Conservation (phyloP, 2,113 vertebrate genomes). For the Eptatretus burgeri region DNA sequence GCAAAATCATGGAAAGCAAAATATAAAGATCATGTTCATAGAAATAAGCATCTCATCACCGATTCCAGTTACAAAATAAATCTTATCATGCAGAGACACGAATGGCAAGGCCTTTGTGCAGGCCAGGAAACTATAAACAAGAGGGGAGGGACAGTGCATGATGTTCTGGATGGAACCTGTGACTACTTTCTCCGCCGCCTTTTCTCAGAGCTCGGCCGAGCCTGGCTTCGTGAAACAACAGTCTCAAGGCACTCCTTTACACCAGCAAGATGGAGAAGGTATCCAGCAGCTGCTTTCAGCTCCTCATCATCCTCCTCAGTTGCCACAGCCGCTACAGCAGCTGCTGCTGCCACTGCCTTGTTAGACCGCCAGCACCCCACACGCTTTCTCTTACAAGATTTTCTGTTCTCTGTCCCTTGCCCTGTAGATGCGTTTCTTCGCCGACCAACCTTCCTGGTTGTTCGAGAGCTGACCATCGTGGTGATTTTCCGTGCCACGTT, state of each 20-base stretch:
- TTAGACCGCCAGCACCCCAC: constrained; percentile 33
- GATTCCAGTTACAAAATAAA: too few species aligned
- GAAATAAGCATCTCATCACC: too few species aligned
- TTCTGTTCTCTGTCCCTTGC: constrained; percentile 30
- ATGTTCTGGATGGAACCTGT: too few species aligned
- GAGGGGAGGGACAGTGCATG: too few species aligned
- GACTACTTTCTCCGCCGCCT: too few species aligned
- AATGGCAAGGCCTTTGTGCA: too few species aligned
- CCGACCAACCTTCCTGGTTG: neutral
- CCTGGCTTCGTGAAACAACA: too few species aligned
- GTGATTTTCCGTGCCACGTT: neutral
- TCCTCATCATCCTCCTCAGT: constrained; percentile 92
- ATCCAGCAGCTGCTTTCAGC: constrained; percentile 96
- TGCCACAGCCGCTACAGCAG: constrained; percentile 74
- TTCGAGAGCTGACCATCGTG: neutral
- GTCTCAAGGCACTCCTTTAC: constrained; percentile 90
- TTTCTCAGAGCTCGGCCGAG: too few species aligned
- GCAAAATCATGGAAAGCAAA: too few species aligned
- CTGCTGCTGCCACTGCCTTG: constrained; percentile 80
- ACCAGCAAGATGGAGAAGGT: constrained; percentile 77
- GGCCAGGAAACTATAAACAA: too few species aligned
- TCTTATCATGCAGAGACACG: too few species aligned
- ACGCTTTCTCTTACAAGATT: constrained; percentile 37
- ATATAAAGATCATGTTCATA: too few species aligned
- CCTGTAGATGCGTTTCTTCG: neutral